Percentiles rank a stretch among this genome's conserved stretches.
Evolutionary conservation across 2,888 invertebrate species (phyloP).

Genomic region (Diarsia brunnea): DNA sequence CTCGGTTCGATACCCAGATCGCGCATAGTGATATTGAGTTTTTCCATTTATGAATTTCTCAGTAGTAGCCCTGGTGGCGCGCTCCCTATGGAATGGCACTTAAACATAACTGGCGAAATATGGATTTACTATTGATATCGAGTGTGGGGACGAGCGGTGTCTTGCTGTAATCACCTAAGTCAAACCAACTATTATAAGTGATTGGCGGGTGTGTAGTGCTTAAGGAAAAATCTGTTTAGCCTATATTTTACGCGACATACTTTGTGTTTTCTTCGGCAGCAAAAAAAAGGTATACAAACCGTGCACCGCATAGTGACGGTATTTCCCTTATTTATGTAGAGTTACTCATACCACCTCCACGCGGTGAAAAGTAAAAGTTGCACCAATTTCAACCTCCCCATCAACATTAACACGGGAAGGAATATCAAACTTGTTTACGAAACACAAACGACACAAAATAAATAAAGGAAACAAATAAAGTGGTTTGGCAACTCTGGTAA

Average conservation of each 20-base stretch:
- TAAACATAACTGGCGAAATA: too few species aligned
- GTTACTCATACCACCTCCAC: neutral
- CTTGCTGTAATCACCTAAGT: too few species aligned
- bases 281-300: neutral
- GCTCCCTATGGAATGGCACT: too few species aligned
- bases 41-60: too few species aligned
- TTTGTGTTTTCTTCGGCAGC: neutral
- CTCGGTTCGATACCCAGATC: neutral
- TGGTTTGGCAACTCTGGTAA: constrained; percentile 75
- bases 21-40: neutral
- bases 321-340: neutral
- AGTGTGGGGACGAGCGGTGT: too few species aligned
- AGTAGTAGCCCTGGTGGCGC: too few species aligned
- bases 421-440: constrained; percentile 69
- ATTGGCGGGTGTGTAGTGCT: neutral
- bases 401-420: constrained; percentile 54
- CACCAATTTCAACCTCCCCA: constrained; percentile 46
- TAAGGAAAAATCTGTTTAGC: neutral
- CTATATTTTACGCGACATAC: neutral
- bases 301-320: neutral
- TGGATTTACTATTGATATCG: too few species aligned
- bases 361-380: constrained; percentile 23
- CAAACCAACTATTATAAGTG: neutral
- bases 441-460: constrained; percentile 73
- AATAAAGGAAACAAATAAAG: constrained; percentile 82